These are phyloP conservation scores for Epirrhoe alternata DNA, from an alignment of 2,888 invertebrate genomes.

Conservation along the genomic window DNA sequence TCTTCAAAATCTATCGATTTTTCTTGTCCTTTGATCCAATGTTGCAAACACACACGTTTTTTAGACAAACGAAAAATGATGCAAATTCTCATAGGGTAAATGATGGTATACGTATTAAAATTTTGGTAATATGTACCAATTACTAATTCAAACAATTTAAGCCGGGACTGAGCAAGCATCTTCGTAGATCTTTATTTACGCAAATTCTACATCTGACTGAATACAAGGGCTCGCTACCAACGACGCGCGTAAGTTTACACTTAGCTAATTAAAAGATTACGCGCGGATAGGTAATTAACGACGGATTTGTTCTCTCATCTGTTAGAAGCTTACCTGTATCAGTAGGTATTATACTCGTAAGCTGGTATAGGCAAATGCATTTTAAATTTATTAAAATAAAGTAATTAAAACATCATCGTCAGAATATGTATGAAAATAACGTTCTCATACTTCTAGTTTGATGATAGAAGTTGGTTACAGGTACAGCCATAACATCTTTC, in stretches of 20 bases:
- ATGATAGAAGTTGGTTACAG: too few species aligned
- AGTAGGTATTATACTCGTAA: conserved; percentile 16
- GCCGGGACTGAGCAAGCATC: conserved; percentile 1
- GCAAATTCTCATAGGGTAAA: neutral
- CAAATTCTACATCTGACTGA: conserved; percentile 8
- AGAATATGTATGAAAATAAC: too few species aligned
- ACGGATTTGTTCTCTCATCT: conserved; percentile 74
- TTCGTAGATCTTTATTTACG: neutral
- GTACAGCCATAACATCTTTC: too few species aligned
- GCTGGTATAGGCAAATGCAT: neutral
- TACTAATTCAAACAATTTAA: conserved; percentile 1
- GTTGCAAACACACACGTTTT: conserved; percentile 8
- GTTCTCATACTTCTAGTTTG: too few species aligned
- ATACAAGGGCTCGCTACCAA: conserved; percentile 40
- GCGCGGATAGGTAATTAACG: conserved; percentile 78
- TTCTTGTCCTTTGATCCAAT: conserved; percentile 68
- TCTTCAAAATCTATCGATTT: conserved; percentile 72
- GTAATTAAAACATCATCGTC: neutral
- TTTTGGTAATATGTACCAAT: neutral
- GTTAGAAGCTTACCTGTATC: conserved; percentile 57
- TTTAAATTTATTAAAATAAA: neutral
- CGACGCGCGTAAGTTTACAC: conserved; percentile 70
- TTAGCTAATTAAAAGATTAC: conserved; percentile 82
- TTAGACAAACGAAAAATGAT: neutral
- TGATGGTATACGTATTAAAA: neutral